phyloP scores from a whole-genome alignment of 2,113 vertebrate genomes.

The Pontoporia blainvillei region DNA sequence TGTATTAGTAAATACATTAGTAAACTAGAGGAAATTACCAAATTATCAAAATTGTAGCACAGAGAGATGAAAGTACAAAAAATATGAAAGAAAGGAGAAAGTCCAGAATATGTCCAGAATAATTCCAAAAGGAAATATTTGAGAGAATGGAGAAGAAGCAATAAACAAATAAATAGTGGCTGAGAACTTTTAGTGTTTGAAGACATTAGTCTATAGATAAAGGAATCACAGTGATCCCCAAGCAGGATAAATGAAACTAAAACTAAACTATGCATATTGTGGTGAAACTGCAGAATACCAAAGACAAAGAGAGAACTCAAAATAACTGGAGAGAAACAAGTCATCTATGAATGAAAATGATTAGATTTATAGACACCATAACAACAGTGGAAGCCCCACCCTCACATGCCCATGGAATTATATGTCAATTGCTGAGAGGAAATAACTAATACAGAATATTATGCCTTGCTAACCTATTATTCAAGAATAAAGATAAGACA shows the following conservation, averaged over 20 bases:
- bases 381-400: background rate
- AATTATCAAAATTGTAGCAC: background rate
- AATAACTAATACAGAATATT: background rate
- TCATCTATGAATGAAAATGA: background rate
- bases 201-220: background rate
- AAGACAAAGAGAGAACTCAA: background rate
- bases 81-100: background rate
- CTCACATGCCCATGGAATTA: background rate
- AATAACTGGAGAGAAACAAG: background rate
- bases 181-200: background rate
- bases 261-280: background rate
- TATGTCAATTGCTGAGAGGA: background rate
- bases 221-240: background rate
- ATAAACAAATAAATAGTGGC: background rate
- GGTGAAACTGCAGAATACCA: background rate
- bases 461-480: background rate
- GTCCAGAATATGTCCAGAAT: background rate
- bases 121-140: background rate
- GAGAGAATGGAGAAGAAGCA: background rate
- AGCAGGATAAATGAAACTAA: background rate
- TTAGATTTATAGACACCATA: background rate
- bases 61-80: background rate
- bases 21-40: background rate
- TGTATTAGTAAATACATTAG: background rate
- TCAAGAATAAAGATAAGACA: background rate